A percentile compares a stretch with the other conserved stretches of the same genome.
phyloP scores from a whole-genome alignment of 2,113 vertebrate species.

The Bagarius yarrelli region DNA sequence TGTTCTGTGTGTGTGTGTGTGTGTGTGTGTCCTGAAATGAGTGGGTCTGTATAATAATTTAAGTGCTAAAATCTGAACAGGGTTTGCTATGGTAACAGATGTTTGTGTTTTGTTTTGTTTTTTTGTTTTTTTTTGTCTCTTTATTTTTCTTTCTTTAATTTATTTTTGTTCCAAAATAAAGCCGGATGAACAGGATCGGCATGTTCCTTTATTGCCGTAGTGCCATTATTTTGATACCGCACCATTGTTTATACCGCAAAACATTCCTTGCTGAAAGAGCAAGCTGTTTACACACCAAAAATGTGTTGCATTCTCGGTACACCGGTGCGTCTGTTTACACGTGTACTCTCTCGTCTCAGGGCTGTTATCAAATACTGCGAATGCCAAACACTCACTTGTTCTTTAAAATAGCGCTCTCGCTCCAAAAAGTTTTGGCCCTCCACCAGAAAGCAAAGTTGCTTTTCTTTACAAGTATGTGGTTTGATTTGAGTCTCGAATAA shows the following conservation, averaged over 20 bases:
- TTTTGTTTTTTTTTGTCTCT: not conserved
- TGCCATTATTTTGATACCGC: slow-evolving; percentile 49
- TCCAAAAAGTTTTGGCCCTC: slow-evolving; percentile 73
- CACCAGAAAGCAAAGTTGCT: slow-evolving; percentile 58
- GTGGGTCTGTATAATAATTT: slow-evolving; percentile 41
- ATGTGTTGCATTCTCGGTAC: slow-evolving; percentile 26
- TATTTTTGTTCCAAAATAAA: slow-evolving; percentile 45
- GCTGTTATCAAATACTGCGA: slow-evolving; percentile 42
- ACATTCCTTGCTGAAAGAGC: slow-evolving; percentile 43
- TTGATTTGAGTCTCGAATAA: slow-evolving; percentile 75
- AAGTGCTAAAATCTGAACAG: slow-evolving; percentile 43
- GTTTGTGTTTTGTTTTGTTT: slow-evolving; percentile 29
- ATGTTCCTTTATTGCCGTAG: slow-evolving; percentile 5
- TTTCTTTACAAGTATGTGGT: slow-evolving; percentile 70
- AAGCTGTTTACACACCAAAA: slow-evolving; percentile 36
- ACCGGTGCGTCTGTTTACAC: slow-evolving; percentile 45
- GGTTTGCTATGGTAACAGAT: slow-evolving; percentile 45
- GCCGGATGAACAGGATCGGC: slow-evolving; percentile 41
- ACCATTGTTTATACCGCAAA: slow-evolving; percentile 46
- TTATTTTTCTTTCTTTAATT: slow-evolving; percentile 18
- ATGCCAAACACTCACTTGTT: slow-evolving; percentile 6
- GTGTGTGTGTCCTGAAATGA: slow-evolving; percentile 4
- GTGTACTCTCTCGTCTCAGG: not conserved
- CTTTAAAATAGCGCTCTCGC: slow-evolving; percentile 34
- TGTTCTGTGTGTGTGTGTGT: not conserved